Evolutionary conservation across 2,113 vertebrate genomes (phyloP).

Genomic region (Anolis sagrei): DNA sequence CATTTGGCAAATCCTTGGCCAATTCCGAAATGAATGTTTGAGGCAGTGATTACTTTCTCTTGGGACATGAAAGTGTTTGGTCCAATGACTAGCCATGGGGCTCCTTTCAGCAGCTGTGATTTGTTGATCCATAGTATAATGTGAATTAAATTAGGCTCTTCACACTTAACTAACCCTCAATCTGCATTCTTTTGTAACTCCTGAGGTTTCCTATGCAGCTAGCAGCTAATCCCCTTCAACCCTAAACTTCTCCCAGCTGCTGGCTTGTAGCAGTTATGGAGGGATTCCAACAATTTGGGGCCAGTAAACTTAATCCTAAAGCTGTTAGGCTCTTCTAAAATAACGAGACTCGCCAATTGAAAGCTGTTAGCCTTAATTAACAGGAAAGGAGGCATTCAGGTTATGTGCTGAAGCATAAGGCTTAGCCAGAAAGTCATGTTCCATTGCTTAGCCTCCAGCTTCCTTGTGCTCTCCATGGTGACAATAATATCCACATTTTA

Average conservation of each 20-base stretch:
- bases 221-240: slow-evolving; percentile 51
- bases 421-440: neutral
- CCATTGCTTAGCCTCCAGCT: neutral
- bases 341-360: slow-evolving; percentile 22
- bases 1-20: neutral
- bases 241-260: slow-evolving; percentile 63
- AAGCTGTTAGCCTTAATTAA: slow-evolving; percentile 40
- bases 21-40: neutral
- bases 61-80: slow-evolving; percentile 20
- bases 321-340: slow-evolving; percentile 38
- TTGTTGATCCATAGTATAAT: slow-evolving; percentile 85
- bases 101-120: slow-evolving; percentile 78
- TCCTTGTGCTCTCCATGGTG: neutral
- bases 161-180: slow-evolving; percentile 87
- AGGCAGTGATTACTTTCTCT: slow-evolving; percentile 23
- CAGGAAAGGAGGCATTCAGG: slow-evolving; percentile 28
- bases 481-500: neutral
- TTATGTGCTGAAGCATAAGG: neutral
- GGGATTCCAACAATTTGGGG: slow-evolving; percentile 32
- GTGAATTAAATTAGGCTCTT: slow-evolving; percentile 90
- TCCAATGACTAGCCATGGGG: slow-evolving; percentile 8
- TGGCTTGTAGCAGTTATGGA: slow-evolving; percentile 44
- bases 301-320: slow-evolving; percentile 41
- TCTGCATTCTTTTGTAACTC: slow-evolving; percentile 80
- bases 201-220: slow-evolving; percentile 59